Conservation (phyloP, 1,140 invertebrate genomes). For the Varroa destructor region DNA sequence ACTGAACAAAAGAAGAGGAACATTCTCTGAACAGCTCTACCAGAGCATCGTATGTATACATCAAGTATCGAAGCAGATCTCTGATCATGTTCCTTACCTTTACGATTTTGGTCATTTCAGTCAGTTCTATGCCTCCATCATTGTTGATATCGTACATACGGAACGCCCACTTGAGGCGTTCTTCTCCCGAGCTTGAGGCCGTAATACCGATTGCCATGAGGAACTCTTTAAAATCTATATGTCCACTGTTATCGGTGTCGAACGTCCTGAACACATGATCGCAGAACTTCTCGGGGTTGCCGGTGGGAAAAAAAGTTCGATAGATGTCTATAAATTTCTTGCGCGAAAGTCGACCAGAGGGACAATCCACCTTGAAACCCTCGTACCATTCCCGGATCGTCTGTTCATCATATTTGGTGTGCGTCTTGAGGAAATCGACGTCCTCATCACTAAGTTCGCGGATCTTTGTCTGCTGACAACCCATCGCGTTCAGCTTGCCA, state of each 20-base stretch:
- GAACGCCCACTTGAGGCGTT: constrained; percentile 99
- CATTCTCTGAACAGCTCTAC: too few relatives aligned
- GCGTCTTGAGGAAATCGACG: constrained; percentile 87
- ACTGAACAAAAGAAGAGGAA: too few relatives aligned
- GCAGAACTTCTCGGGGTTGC: constrained; percentile 96
- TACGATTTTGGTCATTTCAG: constrained; percentile 55
- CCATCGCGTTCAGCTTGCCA: neutral
- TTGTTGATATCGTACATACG: constrained; percentile 94
- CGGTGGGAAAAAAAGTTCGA: constrained; percentile 96
- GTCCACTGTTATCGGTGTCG: constrained; percentile 96
- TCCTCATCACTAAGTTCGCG: constrained; percentile 69
- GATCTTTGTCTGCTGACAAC: constrained; percentile 24
- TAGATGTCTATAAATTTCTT: constrained; percentile 99
- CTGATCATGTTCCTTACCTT: constrained; percentile 39
- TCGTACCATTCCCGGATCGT: constrained; percentile 98
- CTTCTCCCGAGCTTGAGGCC: constrained; percentile 67
- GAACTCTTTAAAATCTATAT: constrained; percentile 80
- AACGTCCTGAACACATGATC: constrained; percentile 98
- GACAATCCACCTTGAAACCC: constrained; percentile 97
- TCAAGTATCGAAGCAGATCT: too few relatives aligned
- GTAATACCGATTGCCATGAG: constrained; percentile 94
- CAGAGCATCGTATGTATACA: too few relatives aligned
- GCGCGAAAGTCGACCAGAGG: constrained; percentile 86
- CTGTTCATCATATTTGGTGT: constrained; percentile 85
- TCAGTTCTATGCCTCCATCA: constrained; percentile 94